Evolutionary conservation across 2,113 vertebrate genomes (phyloP).

Genomic region (Cromileptes altivelis): DNA sequence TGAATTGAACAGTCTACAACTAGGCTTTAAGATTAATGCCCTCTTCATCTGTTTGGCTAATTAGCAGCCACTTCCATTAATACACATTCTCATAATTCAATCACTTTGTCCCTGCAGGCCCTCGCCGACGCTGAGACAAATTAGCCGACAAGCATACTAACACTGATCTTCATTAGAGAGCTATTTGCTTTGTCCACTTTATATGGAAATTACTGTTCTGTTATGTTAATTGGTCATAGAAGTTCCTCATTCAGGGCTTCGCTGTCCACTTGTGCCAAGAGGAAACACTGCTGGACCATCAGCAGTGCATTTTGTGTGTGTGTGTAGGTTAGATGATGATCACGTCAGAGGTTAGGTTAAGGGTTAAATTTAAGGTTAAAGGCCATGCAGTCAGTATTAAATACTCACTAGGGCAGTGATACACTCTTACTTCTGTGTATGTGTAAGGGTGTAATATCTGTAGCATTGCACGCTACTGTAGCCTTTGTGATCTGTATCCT

Average conservation of each 20-base stretch:
- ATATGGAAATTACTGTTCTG: constrained; percentile 60
- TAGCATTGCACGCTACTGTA: neutral
- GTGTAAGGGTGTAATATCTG: neutral
- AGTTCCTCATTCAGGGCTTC: constrained; percentile 1
- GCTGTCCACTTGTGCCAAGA: constrained; percentile 19
- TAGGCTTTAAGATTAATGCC: constrained; percentile 68
- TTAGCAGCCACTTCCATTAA: constrained; percentile 68
- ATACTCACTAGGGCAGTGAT: neutral
- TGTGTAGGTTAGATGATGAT: neutral
- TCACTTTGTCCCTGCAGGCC: constrained; percentile 75
- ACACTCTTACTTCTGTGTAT: neutral
- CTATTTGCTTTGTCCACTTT: constrained; percentile 68
- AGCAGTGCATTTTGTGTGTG: neutral
- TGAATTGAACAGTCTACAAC: constrained; percentile 49
- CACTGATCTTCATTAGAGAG: constrained; percentile 62
- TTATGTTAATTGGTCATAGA: constrained; percentile 48
- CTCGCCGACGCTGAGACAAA: constrained; percentile 58
- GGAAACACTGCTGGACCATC: constrained; percentile 1
- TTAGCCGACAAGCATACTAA: constrained; percentile 52
- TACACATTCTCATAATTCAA: constrained; percentile 66
- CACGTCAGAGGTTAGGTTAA: neutral
- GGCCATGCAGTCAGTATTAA: neutral
- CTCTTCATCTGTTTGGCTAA: constrained; percentile 60
- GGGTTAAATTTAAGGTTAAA: constrained; percentile 9
- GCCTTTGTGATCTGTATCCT: neutral